Evolutionary conservation across 2,888 invertebrate species (phyloP), one percentile per base, ranked within the genome.

Genomic region (Orchestes rusci): DNA sequence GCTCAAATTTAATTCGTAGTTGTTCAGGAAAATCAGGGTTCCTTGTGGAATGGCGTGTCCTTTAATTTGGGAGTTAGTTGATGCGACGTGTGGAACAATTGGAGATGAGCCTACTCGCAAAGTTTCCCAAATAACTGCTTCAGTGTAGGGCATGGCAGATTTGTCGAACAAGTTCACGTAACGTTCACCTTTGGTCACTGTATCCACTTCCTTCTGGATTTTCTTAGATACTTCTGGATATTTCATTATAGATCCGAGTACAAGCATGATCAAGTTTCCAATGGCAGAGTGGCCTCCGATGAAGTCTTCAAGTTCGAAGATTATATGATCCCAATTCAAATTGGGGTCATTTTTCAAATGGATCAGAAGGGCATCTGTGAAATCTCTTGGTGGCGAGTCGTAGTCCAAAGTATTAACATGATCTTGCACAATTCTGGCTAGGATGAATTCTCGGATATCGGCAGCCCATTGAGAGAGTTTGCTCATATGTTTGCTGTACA

Each of bases 51-150:
- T 76, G 0, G 75, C 73, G 58, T 76, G 84, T 0, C 84, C 88
- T 30, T 79, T 76, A 3, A 92, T 77, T 1, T 75, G 72, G 0
- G 84, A 80, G 58, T 85, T 80, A 55, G 80, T 77, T 1, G 84
- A 85, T 0, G 91, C 88, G 0, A 89, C 89, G 60, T 91, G 91
- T 0, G 92, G 92, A 0, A 92, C 91, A 45, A 92, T 91, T 0
- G 92, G 91, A 0, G 91, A 91, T 0, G 89, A 88, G 0, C 85
- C 79, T 40, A 80, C 79, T 37, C 92, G 69, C 1, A 91, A 66
- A 1, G 86, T 82, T 69, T 92, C 92, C 56, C 83, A 74, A 10
- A 91, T 76, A 0, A 85, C 82, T 0, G 87, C 88, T 67, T 88
- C 84, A 0, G 87, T 87, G 62, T 84, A 90, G 0, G 87, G 84